Conservation (phyloP, 2,888 invertebrate genomes). For the Zygothrica quintamaculata region DNA sequence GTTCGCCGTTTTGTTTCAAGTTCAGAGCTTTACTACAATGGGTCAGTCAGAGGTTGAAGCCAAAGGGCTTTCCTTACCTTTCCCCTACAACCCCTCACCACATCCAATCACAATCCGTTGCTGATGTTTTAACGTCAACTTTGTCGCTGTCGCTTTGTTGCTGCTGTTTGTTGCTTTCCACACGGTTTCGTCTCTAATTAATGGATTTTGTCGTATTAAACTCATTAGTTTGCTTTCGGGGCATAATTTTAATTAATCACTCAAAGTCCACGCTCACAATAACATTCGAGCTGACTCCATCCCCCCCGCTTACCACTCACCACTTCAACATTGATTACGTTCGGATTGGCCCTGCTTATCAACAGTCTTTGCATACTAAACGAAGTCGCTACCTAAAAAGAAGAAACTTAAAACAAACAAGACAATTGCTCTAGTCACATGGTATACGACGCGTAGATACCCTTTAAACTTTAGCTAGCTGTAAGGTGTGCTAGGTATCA, state of each 20-base stretch:
- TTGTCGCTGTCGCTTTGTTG: conserved; percentile 29
- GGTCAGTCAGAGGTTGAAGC: conserved; percentile 68
- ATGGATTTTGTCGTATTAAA: conserved; percentile 75
- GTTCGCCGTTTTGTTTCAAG: conserved; percentile 57
- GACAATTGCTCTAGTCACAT: not conserved
- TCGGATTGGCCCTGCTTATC: conserved; percentile 44
- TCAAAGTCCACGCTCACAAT: conserved; percentile 65
- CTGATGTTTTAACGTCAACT: conserved; percentile 68
- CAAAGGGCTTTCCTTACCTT: not conserved
- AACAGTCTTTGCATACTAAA: conserved; percentile 66
- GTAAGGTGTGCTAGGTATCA: too few species aligned
- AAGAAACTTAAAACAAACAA: conserved; percentile 1
- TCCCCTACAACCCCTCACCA: not conserved
- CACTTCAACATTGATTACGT: conserved; percentile 29
- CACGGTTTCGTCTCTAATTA: conserved; percentile 67
- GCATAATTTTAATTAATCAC: conserved; percentile 80
- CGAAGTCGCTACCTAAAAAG: conserved; percentile 68
- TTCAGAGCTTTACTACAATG: conserved; percentile 75
- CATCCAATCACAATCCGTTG: conserved; percentile 18
- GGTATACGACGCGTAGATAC: not conserved
- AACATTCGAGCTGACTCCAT: conserved; percentile 9
- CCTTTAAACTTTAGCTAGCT: too few species aligned
- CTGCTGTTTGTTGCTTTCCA: conserved; percentile 42
- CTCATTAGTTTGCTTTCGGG: conserved; percentile 80
- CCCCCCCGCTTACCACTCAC: not conserved